Conservation (phyloP, 2,797 vertebrate genomes). For the Pseudomugil gertrudae region DNA sequence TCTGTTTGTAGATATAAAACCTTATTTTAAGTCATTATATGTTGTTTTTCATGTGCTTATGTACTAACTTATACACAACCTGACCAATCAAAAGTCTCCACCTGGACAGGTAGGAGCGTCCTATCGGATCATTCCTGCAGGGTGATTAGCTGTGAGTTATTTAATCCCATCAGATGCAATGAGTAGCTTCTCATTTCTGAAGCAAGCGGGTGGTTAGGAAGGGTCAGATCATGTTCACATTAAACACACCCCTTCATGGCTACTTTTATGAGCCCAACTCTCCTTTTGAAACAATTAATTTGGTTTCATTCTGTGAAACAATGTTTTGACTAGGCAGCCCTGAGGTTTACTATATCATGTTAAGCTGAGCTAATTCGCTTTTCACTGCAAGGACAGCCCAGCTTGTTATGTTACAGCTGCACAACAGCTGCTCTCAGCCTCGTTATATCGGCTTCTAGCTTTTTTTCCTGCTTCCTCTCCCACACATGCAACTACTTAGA, state of each 20-base stretch:
- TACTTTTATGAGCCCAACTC: not conserved
- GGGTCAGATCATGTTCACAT: no score
- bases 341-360: conserved; percentile 37
- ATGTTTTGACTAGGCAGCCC: conserved; percentile 23
- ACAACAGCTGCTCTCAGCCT: conserved; percentile 65
- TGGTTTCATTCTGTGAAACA: conserved; percentile 9
- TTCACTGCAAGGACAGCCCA: conserved; percentile 44
- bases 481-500: conserved; percentile 8
- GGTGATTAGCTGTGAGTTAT: no score
- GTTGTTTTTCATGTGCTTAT: no score
- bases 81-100: no score
- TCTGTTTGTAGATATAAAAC: no score
- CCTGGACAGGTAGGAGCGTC: no score
- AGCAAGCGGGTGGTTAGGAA: no score
- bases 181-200: no score
- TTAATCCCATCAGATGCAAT: no score
- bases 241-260: not conserved
- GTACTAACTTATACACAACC: no score
- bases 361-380: conserved; percentile 55
- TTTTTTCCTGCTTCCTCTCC: conserved; percentile 18
- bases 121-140: no score
- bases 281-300: not conserved
- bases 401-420: conserved; percentile 57
- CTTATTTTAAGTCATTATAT: no score
- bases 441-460: conserved; percentile 49